Evolutionary conservation across 2,113 vertebrate genomes (phyloP), one percentile per base, ranked within the genome.

Genomic region (Hemicordylus capensis): DNA sequence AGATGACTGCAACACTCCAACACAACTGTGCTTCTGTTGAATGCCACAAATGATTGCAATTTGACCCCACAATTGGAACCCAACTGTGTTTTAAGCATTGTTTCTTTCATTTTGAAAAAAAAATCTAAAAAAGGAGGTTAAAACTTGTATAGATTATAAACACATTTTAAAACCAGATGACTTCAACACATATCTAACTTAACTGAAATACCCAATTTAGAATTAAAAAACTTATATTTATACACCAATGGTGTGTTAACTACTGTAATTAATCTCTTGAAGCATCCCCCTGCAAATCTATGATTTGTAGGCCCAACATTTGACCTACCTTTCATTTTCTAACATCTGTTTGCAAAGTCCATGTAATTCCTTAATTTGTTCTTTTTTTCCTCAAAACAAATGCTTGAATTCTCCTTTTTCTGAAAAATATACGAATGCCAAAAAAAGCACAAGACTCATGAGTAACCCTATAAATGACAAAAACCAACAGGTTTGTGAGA

Each of bases 291-390:
- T 48, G 59, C 42, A 9, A 87, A 76, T 42, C 37, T 54, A 89
- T 88, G 34, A 51, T 88, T 76, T 74, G 92, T 87, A 94, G 91
- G 93, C 84, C 89, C 78, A 86, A 85, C 87, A 64, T 66, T 90
- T 72, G 90, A 94, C 91, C 93, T 94, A 94, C 92, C 93, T 95
- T 93, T 93, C 87, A 93, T 87, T 89, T 90, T 90, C 84, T 92
- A 93, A 94, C 91, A 93, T 92, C 91, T 92, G 90, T 93, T 93
- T 92, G 85, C 88, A 93, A 94, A 95, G 86, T 93, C 92, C 91
- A 87, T 91, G 87, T 74, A 93, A 90, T 82, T 87, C 92, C 92
- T 91, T 92, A 94, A 85, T 85, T 84, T 89, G 84, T 61, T 90
- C 89, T 93, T 90, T 91, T n/a, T 86, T 85, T 91, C 92, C 89